Base-by-base conservation (phyloP, 2,113 vertebrate genomes). In the Notarius quadriscutis region DNA sequence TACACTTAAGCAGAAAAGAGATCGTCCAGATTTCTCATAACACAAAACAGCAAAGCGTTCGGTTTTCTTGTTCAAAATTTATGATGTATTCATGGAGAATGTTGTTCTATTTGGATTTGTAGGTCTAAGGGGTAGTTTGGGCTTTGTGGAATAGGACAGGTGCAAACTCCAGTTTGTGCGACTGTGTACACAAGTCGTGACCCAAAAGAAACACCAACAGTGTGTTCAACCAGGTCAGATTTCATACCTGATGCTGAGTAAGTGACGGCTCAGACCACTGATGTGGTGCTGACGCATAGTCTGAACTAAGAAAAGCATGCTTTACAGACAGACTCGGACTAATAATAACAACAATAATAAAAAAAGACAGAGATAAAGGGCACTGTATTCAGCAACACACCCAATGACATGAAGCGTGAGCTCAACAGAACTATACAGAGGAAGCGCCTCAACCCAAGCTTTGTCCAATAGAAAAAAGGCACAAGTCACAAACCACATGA, bases 111-210 rank as follows among this genome's bases (percentile, higher is more conserved):
- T 67, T 34, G 48, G 27, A n/a, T 25, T 41, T 12, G 2, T 12
- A 12, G 25, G 53, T 11, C 22, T 25, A 30, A 74, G 10, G 5
- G 78, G 60, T 15, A 8, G 51, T 51, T 55, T 57, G 51, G 7
- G 34, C 6, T 51, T 74, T 83, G 65, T 2, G 11, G 67, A 75
- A 74, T 27, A 75, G 48, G 41, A 63, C 86, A 87, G 86, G 86
- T 80, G 58, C 63, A 79, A 89, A 86, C 72, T 88, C 55, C 86
- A 75, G 81, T 84, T 87, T 86, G 57, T 20, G 11, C 34, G 25
- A 22, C 48, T 84, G 10, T 80, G 84, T 83, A 48, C 74, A 84
- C 65, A 86, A 65, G 20, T 62, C 5, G 2, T 30, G 65, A 63
- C 79, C 51, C 71, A 78, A 82, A 78, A 8, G 86, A 84, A 87